Percentiles rank a stretch among this genome's conserved stretches.
These are phyloP conservation scores for Struthidea cinerea DNA, from an alignment of 2,113 vertebrate species.

Conservation along the genomic window DNA sequence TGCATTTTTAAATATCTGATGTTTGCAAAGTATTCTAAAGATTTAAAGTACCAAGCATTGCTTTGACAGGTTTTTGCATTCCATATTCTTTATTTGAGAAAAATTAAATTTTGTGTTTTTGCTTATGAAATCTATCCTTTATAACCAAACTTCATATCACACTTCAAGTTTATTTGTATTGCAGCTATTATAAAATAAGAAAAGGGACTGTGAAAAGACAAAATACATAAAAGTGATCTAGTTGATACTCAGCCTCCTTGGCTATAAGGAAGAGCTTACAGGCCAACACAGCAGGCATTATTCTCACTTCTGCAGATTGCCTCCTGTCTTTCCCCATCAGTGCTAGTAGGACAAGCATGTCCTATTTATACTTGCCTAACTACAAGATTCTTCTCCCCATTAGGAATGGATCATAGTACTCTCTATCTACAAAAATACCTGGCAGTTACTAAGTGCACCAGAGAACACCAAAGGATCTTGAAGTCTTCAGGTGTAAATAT, in stretches of 20 bases:
- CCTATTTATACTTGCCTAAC: not conserved
- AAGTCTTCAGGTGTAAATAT: not conserved
- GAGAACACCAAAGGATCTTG: not conserved
- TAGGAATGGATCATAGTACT: not conserved
- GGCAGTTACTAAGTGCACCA: not conserved
- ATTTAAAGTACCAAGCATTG: not conserved
- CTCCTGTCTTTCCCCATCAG: not conserved
- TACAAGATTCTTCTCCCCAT: not conserved
- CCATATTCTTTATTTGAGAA: not conserved
- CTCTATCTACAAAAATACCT: not conserved
- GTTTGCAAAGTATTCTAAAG: not conserved
- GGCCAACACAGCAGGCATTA: not conserved
- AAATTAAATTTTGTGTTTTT: not conserved
- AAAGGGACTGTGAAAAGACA: not conserved
- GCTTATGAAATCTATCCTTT: not conserved
- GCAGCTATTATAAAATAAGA: not conserved
- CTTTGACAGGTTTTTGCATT: not conserved
- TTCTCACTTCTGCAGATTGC: not conserved
- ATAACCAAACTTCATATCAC: not conserved
- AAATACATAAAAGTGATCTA: not conserved
- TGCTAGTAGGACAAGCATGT: not conserved
- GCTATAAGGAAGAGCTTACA: not conserved
- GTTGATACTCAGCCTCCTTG: not conserved
- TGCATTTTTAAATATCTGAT: not conserved
- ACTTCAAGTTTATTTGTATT: not conserved